A percentile compares a stretch with the other conserved stretches of the same genome.
Conservation (phyloP, 2,888 invertebrate species). For the Salticus scenicus region DNA sequence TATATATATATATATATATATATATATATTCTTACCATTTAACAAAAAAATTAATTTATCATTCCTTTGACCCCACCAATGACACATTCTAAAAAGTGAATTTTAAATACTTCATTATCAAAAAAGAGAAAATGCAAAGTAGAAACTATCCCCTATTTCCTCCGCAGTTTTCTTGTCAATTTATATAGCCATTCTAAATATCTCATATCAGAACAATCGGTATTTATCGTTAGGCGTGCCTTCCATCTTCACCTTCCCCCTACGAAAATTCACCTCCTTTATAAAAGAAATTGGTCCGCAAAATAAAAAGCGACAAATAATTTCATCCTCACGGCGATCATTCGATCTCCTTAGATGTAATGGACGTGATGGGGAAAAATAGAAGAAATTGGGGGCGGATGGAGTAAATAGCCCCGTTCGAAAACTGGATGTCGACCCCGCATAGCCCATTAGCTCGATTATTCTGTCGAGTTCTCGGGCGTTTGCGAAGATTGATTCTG, state of each 20-base stretch:
- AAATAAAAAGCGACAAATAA: constrained; percentile 35
- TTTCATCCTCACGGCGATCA: constrained; percentile 33
- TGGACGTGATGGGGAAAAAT: not conserved
- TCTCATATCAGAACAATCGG: too few species aligned
- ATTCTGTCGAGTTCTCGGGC: constrained; percentile 52
- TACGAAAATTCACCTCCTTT: not conserved
- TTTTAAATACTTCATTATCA: too few species aligned
- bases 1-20: too few species aligned
- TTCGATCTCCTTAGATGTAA: constrained; percentile 17
- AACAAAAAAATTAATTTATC: too few species aligned
- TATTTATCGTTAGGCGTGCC: not conserved
- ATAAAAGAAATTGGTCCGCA: not conserved
- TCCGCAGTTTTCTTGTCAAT: too few species aligned
- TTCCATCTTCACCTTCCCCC: not conserved
- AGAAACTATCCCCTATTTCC: too few species aligned
- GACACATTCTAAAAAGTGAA: too few species aligned
- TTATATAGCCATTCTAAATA: too few species aligned
- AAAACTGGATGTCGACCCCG: constrained; percentile 38
- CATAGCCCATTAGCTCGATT: constrained; percentile 63
- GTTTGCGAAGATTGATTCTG: constrained; percentile 61
- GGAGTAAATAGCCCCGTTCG: constrained; percentile 51
- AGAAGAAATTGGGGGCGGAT: constrained; percentile 5
- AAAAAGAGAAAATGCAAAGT: too few species aligned
- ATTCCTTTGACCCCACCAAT: too few species aligned
- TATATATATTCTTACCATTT: too few species aligned